Evolutionary conservation across 2,797 vertebrate genomes (phyloP).

Genomic region (Mycteria americana): DNA sequence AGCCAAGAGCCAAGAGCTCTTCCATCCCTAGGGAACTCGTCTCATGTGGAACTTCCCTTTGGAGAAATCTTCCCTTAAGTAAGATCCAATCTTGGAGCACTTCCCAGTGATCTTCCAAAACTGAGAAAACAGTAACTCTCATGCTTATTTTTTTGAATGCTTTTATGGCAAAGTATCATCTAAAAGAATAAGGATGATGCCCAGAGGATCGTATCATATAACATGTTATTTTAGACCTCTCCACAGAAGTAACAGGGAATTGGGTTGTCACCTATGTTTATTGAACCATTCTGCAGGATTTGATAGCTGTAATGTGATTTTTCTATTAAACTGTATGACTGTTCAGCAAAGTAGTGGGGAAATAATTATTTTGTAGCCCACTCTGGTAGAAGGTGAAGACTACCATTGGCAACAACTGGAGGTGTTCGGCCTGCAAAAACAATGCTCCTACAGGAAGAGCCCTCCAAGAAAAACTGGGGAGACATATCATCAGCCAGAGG

Average conservation of each 20-base stretch:
- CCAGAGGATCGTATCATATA: background rate
- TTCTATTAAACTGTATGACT: background rate
- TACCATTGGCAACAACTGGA: background rate
- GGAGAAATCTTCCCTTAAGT: background rate
- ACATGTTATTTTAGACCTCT: background rate
- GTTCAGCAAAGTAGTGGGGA: background rate
- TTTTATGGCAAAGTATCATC: background rate
- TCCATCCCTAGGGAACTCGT: background rate
- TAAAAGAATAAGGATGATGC: background rate
- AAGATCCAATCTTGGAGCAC: background rate
- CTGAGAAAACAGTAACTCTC: background rate
- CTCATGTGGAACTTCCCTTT: background rate
- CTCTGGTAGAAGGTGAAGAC: background rate
- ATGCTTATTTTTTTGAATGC: background rate
- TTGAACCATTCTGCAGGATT: background rate
- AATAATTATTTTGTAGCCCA: background rate
- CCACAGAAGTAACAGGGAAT: background rate
- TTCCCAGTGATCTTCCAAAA: background rate
- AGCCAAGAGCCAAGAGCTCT: background rate
- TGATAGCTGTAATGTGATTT: background rate
- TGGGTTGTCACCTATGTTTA: background rate
- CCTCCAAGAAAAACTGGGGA: constrained; percentile 16
- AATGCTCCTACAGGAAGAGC: background rate
- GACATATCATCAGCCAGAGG: background rate
- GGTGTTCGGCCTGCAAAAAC: background rate